Conservation (phyloP, 2,797 vertebrate genomes). For the Dipus sagitta region DNA sequence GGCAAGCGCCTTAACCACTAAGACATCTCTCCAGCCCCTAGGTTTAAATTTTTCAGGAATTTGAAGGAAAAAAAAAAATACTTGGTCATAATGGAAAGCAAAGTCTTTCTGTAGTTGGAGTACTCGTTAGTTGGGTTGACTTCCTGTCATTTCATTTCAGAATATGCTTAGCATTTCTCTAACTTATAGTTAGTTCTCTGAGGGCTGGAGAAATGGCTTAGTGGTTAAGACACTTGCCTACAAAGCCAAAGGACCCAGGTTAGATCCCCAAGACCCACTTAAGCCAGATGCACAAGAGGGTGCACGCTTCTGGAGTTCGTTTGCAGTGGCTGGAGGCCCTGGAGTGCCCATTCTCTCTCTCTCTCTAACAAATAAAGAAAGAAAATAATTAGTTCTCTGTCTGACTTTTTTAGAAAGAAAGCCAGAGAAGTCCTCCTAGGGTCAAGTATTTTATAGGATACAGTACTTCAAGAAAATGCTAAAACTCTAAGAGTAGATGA, state of each 20-base stretch:
- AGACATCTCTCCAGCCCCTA: too few relatives aligned
- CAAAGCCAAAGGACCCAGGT: too few relatives aligned
- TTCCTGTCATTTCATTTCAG: neutral
- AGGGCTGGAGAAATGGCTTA: neutral
- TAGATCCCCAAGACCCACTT: too few relatives aligned
- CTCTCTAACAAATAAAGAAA: too few relatives aligned
- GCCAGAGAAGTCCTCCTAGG: neutral
- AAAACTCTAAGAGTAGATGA: slow-evolving; percentile 20
- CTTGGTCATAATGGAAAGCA: neutral
- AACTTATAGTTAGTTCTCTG: slow-evolving; percentile 53
- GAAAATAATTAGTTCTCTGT: slow-evolving; percentile 33
- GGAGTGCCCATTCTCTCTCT: too few relatives aligned
- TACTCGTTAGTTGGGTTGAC: slow-evolving; percentile 13
- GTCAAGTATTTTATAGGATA: slow-evolving; percentile 46
- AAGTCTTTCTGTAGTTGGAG: slow-evolving; percentile 16
- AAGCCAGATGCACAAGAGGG: too few relatives aligned
- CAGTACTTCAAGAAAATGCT: slow-evolving; percentile 45
- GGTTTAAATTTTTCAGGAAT: slow-evolving; percentile 41
- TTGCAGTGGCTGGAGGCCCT: too few relatives aligned
- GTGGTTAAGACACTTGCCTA: too few relatives aligned
- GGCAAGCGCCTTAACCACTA: too few relatives aligned
- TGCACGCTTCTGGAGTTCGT: too few relatives aligned
- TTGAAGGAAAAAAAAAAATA: neutral
- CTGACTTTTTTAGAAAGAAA: slow-evolving; percentile 39
- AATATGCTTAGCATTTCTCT: slow-evolving; percentile 33